Evolutionary conservation across 2,888 invertebrate genomes (phyloP), one percentile per base, ranked within the genome.

Genomic region (Agapostemon virescens): DNA sequence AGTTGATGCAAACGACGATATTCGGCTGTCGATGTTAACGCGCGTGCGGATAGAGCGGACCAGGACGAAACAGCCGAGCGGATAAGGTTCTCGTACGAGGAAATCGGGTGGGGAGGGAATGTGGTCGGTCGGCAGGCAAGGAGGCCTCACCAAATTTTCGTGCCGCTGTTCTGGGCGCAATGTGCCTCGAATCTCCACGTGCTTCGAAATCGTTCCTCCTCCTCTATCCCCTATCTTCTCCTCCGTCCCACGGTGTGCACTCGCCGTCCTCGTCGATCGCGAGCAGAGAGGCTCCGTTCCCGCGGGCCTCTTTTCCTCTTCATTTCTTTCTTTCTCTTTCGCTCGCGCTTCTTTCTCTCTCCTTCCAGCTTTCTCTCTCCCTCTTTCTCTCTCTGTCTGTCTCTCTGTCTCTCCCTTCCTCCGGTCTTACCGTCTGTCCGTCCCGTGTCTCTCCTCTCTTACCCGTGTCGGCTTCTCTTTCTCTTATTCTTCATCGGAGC

Each of bases 61-160:
- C 86, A 82, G 67, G 78, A 67, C 79, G 85, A 87, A 86, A 87
- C 80, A 84, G 73, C 82, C 86, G 78, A 80, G 88, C 85, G 88
- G 85, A 88, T 87, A 87, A 88, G 87, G 88, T 87, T 87, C 87
- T 86, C 82, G 82, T 84, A 86, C 81, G 87, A 84, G 83, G 82
- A 88, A 86, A 88, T 84, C 80, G 81, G 85, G 90, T 86, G 89
- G 91, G 91, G 91, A 90, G 88, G 88, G 91, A 91, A 91, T 91
- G 91, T 89, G 91, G 91, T 91, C 90, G 89, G 89, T 90, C 88
- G 88, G 89, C 88, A 89, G 87, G 87, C 77, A 84, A 88, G 86
- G 85, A 87, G 86, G 87, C 88, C 88, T 87, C 86, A 84, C 88
- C 85, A 90, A 90, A 89, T 90, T 89, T 90, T 89, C 89, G 88